These are phyloP conservation scores for Hydrophis major DNA, from an alignment of 2,797 vertebrate species.

Conservation along the genomic window DNA sequence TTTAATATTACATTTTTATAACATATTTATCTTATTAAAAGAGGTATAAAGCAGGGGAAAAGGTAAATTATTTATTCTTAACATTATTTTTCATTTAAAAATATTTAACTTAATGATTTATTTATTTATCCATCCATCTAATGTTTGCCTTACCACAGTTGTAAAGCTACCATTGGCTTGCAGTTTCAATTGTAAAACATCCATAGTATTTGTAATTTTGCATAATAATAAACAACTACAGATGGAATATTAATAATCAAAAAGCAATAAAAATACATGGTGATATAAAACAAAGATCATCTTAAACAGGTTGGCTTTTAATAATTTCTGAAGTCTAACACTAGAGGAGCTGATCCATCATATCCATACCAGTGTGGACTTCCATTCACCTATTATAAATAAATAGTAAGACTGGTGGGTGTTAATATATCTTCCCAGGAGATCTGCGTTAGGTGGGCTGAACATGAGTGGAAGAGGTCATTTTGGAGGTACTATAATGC, in stretches of 20 bases:
- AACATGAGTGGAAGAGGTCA: background rate
- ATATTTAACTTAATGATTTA: background rate
- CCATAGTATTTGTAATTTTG: background rate
- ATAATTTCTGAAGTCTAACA: background rate
- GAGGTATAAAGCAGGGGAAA: background rate
- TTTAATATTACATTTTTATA: slow-evolving; percentile 15
- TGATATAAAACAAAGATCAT: background rate
- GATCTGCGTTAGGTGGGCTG: background rate
- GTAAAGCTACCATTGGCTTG: background rate
- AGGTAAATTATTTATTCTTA: slow-evolving; percentile 35
- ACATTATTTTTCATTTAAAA: slow-evolving; percentile 3
- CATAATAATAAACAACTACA: background rate
- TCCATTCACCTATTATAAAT: background rate
- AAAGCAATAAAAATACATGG: background rate
- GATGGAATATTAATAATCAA: background rate
- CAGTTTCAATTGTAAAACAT: background rate
- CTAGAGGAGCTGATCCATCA: background rate
- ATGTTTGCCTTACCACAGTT: background rate
- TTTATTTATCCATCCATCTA: background rate
- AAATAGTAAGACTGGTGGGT: background rate
- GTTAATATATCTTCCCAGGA: background rate
- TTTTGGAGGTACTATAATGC: background rate
- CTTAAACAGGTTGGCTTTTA: background rate
- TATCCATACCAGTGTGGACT: background rate
- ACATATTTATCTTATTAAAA: slow-evolving; percentile 46